Evolutionary conservation across 64 coral and sea anemone species (phyloP).

Genomic region (Orbicella faveolata): DNA sequence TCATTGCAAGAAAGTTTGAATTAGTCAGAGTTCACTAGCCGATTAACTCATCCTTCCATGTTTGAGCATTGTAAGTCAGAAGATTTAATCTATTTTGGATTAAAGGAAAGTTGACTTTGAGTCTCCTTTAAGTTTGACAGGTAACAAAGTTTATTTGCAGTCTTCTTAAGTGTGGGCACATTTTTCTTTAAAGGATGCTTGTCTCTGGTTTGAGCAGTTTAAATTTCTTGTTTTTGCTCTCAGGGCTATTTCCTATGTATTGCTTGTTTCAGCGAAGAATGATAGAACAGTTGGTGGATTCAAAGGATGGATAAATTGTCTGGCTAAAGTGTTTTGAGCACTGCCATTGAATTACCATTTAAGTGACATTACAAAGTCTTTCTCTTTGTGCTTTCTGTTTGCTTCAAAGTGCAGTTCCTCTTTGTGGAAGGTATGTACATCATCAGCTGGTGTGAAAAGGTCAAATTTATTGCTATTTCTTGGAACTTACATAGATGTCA

Average conservation of each 20-base stretch:
- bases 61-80: not conserved
- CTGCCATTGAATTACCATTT: not conserved
- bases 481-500: not conserved
- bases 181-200: not conserved
- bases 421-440: not conserved
- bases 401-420: not conserved
- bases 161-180: not conserved
- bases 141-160: not conserved
- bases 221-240: not conserved
- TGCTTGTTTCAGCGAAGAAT: not conserved
- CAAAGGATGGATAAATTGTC: not conserved
- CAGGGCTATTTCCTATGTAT: not conserved
- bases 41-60: not conserved
- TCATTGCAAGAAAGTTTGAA: not conserved
- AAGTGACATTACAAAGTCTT: conserved; percentile 2
- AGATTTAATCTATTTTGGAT: conserved; percentile 19
- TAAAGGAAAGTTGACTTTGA: conserved; percentile 15
- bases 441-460: not conserved
- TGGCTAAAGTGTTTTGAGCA: conserved; percentile 8
- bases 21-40: not conserved
- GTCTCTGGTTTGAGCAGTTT: not conserved
- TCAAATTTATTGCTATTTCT: not conserved
- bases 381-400: not conserved
- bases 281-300: not conserved
- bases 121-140: not conserved